These are phyloP conservation scores for Volucella bombylans DNA, from an alignment of 2,888 invertebrate genomes.

Conservation along the genomic window DNA sequence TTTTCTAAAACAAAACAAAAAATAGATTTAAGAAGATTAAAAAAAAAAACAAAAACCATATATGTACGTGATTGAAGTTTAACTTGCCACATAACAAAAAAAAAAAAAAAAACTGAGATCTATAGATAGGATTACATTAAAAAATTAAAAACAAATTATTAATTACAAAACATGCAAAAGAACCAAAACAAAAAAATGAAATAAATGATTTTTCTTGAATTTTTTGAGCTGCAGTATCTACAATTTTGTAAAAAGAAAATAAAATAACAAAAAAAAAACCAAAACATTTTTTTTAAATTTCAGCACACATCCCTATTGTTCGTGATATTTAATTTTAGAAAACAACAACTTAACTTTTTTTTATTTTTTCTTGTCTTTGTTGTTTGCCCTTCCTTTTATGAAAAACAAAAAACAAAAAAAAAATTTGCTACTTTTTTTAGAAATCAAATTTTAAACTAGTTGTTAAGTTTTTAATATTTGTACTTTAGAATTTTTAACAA, in stretches of 20 bases:
- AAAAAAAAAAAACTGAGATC: slow-evolving; percentile 22
- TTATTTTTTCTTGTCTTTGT: slow-evolving; percentile 5
- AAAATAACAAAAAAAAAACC: neutral
- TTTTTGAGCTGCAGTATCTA: slow-evolving; percentile 18
- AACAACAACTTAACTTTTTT: neutral
- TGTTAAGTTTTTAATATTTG: slow-evolving; percentile 53
- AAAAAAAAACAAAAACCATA: slow-evolving; percentile 34
- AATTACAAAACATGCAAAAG: neutral
- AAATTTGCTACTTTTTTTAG: slow-evolving; percentile 43
- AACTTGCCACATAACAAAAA: slow-evolving; percentile 39
- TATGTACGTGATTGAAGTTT: slow-evolving; percentile 67
- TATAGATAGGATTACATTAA: slow-evolving; percentile 43
- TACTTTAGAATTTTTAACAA: slow-evolving; percentile 6
- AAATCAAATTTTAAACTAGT: slow-evolving; percentile 45
- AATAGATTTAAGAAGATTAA: slow-evolving; percentile 28
- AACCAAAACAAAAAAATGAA: neutral
- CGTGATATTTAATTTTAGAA: slow-evolving; percentile 66
- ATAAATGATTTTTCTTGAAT: slow-evolving; percentile 5
- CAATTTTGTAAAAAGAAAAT: slow-evolving; percentile 21
- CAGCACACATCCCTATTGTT: slow-evolving; percentile 53
- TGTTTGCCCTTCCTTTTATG: neutral
- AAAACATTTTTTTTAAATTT: slow-evolving; percentile 19
- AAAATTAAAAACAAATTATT: slow-evolving; percentile 18
- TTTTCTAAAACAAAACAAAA: slow-evolving; percentile 8
- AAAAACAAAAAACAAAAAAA: neutral